Evolutionary conservation across 2,888 invertebrate species (phyloP).

Genomic region (Leptopilina drosophilae): DNA sequence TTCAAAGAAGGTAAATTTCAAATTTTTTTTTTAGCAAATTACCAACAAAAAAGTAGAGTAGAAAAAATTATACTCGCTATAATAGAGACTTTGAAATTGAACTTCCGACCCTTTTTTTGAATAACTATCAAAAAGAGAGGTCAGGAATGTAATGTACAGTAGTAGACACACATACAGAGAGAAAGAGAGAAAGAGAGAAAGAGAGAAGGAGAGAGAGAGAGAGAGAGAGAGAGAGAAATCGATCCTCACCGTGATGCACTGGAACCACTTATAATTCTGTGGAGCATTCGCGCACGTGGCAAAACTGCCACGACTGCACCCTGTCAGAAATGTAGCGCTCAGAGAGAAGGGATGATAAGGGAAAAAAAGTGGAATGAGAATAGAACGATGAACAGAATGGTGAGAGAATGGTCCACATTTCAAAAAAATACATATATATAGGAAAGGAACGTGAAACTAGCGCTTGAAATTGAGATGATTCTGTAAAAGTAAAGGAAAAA

Average conservation of each 20-base stretch:
- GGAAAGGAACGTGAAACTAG: constrained; percentile 28
- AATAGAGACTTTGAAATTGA: too few species aligned
- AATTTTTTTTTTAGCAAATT: too few species aligned
- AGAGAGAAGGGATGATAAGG: too few species aligned
- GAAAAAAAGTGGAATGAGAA: constrained; percentile 8
- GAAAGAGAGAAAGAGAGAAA: not conserved
- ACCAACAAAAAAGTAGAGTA: not conserved
- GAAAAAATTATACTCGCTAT: not conserved
- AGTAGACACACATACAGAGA: constrained; percentile 38
- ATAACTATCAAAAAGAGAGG: constrained; percentile 1
- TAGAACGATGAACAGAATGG: constrained; percentile 1
- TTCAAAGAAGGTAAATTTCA: too few species aligned
- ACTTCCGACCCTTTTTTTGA: not conserved
- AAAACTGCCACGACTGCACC: constrained; percentile 55
- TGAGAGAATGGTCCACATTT: constrained; percentile 19
- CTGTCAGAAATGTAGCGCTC: constrained; percentile 18
- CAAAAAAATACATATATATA: not conserved
- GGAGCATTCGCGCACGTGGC: constrained; percentile 60
- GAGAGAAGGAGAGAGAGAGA: too few species aligned
- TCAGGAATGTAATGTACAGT: not conserved
- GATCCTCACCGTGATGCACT: constrained; percentile 51
- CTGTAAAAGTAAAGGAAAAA: constrained; percentile 43
- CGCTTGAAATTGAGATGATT: constrained; percentile 45
- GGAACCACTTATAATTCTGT: constrained; percentile 60
- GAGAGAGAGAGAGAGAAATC: constrained; percentile 42